These are phyloP conservation scores for Caenorhabditis panamensis DNA, from an alignment of 2,888 invertebrate genomes.

Conservation along the genomic window DNA sequence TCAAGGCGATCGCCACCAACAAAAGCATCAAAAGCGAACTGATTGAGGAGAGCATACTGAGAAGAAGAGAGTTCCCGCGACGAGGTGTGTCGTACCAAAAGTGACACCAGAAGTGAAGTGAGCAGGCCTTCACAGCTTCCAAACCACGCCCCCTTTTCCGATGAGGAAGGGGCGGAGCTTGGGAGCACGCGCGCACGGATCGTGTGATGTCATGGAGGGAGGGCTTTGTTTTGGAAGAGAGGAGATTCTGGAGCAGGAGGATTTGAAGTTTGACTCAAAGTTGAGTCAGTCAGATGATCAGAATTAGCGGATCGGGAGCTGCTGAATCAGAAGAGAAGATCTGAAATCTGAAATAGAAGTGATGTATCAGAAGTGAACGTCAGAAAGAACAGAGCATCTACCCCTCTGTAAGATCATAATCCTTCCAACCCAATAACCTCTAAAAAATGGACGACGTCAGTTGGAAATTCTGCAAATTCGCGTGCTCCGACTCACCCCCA, in stretches of 20 bases:
- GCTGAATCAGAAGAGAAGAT: too few relatives aligned
- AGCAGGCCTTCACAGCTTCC: constrained; percentile 14
- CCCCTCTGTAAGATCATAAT: too few relatives aligned
- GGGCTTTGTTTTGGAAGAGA: constrained; percentile 8
- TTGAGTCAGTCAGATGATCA: constrained; percentile 10
- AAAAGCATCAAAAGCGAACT: not conserved
- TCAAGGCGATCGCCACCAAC: constrained; percentile 10
- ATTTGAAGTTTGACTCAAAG: constrained; percentile 23
- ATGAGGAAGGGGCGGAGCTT: constrained; percentile 11
- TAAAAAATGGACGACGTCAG: too few relatives aligned
- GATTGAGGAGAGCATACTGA: constrained; percentile 29
- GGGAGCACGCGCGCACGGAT: constrained; percentile 26
- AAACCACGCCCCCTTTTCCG: constrained; percentile 21
- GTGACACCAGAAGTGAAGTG: constrained; percentile 47
- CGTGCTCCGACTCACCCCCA: too few relatives aligned
- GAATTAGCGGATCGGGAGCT: too few relatives aligned
- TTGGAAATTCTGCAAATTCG: too few relatives aligned
- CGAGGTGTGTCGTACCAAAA: constrained; percentile 23
- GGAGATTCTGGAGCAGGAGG: constrained; percentile 16
- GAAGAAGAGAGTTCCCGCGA: constrained; percentile 5
- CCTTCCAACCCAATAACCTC: too few relatives aligned
- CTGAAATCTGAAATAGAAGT: too few relatives aligned
- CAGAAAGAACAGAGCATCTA: too few relatives aligned
- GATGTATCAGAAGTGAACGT: too few relatives aligned
- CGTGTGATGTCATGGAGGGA: constrained; percentile 30